Conservation (phyloP, 2,113 vertebrate genomes). For the Pomatorhinus ruficollis region DNA sequence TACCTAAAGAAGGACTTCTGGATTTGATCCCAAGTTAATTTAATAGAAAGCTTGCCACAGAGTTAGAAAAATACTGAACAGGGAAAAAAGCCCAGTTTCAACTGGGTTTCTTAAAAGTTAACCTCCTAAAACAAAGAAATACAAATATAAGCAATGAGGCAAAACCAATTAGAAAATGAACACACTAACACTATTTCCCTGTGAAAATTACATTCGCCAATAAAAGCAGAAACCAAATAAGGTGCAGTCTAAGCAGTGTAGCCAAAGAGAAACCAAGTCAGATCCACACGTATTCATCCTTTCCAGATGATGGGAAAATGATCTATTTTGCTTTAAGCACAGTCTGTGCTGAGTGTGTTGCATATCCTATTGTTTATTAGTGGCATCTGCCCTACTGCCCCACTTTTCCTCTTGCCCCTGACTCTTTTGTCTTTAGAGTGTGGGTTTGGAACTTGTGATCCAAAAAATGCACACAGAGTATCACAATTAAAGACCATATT, state of each 20-base stretch:
- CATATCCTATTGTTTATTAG: constrained; percentile 21
- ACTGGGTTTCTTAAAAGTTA: constrained; percentile 35
- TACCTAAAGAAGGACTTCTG: constrained; percentile 34
- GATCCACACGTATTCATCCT: neutral
- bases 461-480: neutral
- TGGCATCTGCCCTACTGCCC: constrained; percentile 55
- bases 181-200: neutral
- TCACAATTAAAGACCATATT: constrained; percentile 30
- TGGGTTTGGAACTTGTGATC: neutral
- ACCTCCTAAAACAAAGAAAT: constrained; percentile 35
- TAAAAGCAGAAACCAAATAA: constrained; percentile 36
- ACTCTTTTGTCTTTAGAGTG: constrained; percentile 26
- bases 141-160: constrained; percentile 36
- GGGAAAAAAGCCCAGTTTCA: constrained; percentile 35
- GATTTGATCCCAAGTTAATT: constrained; percentile 33
- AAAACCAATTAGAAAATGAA: constrained; percentile 44
- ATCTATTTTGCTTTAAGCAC: neutral
- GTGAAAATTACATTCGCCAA: constrained; percentile 13
- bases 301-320: neutral
- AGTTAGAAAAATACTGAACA: constrained; percentile 33
- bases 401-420: neutral
- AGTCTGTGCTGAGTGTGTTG: neutral
- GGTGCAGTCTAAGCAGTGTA: neutral
- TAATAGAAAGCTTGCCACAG: constrained; percentile 8
- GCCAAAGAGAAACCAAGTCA: neutral